A percentile compares a stretch with the other conserved stretches of the same genome.
Evolutionary conservation across 2,888 invertebrate species (phyloP).

Genomic region (Cremastinae sp.): DNA sequence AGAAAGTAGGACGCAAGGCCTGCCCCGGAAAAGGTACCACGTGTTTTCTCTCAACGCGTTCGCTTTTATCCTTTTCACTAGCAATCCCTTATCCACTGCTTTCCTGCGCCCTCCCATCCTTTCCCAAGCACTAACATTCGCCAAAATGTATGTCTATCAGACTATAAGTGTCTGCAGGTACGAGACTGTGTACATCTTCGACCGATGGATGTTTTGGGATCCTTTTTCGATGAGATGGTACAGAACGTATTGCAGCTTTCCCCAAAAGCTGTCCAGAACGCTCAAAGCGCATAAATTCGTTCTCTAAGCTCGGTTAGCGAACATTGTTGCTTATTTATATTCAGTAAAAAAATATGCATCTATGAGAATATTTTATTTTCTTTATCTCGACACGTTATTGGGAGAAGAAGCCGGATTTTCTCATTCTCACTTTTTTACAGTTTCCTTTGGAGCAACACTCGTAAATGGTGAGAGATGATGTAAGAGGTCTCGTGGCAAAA

Average conservation of each 20-base stretch:
- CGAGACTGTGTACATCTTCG: neutral
- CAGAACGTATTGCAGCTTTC: neutral
- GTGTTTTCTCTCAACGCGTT: constrained; percentile 69
- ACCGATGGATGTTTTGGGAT: too few relatives aligned
- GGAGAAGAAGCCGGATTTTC: neutral
- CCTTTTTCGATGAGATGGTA: constrained; percentile 25
- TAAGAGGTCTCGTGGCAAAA: constrained; percentile 25
- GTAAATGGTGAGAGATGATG: constrained; percentile 33
- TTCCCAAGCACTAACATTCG: constrained; percentile 21
- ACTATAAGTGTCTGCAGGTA: constrained; percentile 10
- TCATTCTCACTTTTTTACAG: neutral
- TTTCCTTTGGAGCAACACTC: constrained; percentile 16
- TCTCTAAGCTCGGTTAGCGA: constrained; percentile 8
- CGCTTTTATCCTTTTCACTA: constrained; percentile 69
- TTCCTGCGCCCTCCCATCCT: constrained; percentile 34
- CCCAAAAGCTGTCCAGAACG: neutral
- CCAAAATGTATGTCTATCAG: constrained; percentile 22
- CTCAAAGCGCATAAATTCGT: constrained; percentile 17
- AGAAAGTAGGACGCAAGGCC: constrained; percentile 58
- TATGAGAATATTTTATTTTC: neutral
- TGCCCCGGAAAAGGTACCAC: constrained; percentile 67
- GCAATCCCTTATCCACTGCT: constrained; percentile 57
- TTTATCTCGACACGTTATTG: constrained; percentile 5
- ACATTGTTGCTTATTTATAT: constrained; percentile 1
- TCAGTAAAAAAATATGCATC: constrained; percentile 8